Evolutionary conservation across 92 coral and sea anemone species (phyloP).

Genomic region (Palythoa heliodiscus): DNA sequence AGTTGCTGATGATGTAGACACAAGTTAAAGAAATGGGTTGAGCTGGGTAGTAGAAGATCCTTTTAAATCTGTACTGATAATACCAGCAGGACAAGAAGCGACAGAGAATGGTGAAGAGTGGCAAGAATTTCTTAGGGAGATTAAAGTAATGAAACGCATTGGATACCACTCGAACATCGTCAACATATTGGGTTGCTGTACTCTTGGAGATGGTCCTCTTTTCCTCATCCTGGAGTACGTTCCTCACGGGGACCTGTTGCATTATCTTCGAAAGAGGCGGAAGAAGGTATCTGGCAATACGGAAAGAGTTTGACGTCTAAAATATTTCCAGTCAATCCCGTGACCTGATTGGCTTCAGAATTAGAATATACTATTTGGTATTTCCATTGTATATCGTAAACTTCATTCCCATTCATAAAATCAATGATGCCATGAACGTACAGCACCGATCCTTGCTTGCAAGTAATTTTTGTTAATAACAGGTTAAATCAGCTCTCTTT

Average conservation of each 20-base stretch:
- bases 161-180: constrained; percentile 26
- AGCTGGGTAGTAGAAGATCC: no score
- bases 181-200: constrained; percentile 25
- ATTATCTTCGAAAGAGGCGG: constrained; percentile 13
- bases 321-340: not conserved
- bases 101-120: constrained; percentile 12
- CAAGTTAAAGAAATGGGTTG: no score
- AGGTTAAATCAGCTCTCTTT: no score
- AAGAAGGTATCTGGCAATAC: not conserved
- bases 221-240: constrained; percentile 20
- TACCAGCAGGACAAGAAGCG: not conserved
- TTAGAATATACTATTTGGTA: not conserved
- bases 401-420: no score
- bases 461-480: no score
- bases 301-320: not conserved
- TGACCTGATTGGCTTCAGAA: not conserved
- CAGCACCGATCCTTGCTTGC: no score
- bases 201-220: constrained; percentile 1
- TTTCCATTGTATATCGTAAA: no score
- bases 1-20: no score
- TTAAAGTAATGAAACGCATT: constrained; percentile 26
- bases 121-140: constrained; percentile 27
- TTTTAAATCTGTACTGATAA: no score
- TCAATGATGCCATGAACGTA: no score
- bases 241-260: constrained; percentile 21